These are phyloP conservation scores for Rotaria sp. DNA, from an alignment of 2,888 invertebrate species.

Conservation along the genomic window DNA sequence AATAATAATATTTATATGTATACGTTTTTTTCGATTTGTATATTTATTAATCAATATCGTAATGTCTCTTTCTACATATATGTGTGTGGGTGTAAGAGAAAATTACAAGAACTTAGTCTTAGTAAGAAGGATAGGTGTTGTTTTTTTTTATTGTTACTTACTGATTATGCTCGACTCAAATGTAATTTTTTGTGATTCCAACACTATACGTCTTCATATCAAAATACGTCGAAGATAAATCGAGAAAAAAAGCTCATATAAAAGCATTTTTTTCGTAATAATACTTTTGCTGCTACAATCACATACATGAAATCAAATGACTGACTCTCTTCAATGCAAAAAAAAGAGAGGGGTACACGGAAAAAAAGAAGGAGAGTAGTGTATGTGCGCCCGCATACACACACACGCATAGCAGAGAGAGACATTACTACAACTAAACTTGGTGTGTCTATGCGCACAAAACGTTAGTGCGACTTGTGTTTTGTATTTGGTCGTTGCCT, in stretches of 20 bases:
- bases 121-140: background rate
- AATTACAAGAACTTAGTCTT: too few relatives aligned
- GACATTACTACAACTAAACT: background rate
- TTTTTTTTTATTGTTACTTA: background rate
- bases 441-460: background rate
- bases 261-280: background rate
- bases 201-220: background rate
- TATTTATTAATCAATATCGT: background rate
- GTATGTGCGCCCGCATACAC: background rate
- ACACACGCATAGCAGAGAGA: background rate
- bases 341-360: background rate
- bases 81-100: background rate
- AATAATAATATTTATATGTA: background rate
- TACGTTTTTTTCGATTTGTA: background rate
- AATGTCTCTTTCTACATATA: background rate
- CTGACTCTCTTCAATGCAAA: background rate
- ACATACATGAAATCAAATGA: constrained; percentile 2
- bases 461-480: background rate
- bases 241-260: background rate
- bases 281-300: background rate
- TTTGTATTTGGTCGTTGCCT: constrained; percentile 1
- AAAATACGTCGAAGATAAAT: background rate
- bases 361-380: background rate
- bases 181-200: background rate
- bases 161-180: background rate